A percentile compares a stretch with the other conserved stretches of the same genome.
phyloP scores from a whole-genome alignment of 2,797 vertebrate genomes.

The Brachyalestes nurse region DNA sequence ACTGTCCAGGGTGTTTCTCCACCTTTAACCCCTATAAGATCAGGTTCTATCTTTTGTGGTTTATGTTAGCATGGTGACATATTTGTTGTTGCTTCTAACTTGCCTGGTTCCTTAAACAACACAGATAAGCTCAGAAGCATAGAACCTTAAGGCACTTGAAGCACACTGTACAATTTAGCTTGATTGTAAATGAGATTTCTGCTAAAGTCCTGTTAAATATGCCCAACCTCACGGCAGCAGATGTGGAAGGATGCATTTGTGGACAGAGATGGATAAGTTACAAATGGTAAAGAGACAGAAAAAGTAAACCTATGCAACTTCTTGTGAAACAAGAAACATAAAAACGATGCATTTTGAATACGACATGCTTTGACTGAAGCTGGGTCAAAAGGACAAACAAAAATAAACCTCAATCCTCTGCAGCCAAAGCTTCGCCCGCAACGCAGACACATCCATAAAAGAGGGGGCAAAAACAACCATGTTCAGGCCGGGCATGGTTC shows the following conservation, averaged over 20 bases:
- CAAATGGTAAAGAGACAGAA: slow-evolving; percentile 35
- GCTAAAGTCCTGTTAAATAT: background rate
- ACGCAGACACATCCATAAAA: slow-evolving; percentile 77
- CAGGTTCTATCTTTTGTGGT: too few relatives aligned
- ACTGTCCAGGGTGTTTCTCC: too few relatives aligned
- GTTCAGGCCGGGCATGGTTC: slow-evolving; percentile 77
- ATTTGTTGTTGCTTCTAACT: background rate
- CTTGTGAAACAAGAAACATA: slow-evolving; percentile 60
- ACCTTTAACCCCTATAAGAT: too few relatives aligned
- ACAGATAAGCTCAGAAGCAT: background rate
- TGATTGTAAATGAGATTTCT: background rate
- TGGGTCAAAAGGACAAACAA: slow-evolving; percentile 50
- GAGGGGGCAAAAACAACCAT: slow-evolving; percentile 81
- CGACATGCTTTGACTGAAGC: slow-evolving; percentile 72
- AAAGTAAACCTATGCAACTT: slow-evolving; percentile 64
- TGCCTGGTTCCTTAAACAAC: background rate
- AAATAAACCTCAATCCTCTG: slow-evolving; percentile 60
- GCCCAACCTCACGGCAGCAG: background rate
- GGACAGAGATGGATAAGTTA: background rate
- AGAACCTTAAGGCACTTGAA: background rate
- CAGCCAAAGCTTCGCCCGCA: slow-evolving; percentile 71
- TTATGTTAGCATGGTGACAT: background rate
- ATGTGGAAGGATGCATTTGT: background rate
- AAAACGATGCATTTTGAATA: slow-evolving; percentile 55
- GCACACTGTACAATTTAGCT: background rate